phyloP scores from a whole-genome alignment of 2,888 invertebrate genomes.

The Andrena trimmerana region DNA sequence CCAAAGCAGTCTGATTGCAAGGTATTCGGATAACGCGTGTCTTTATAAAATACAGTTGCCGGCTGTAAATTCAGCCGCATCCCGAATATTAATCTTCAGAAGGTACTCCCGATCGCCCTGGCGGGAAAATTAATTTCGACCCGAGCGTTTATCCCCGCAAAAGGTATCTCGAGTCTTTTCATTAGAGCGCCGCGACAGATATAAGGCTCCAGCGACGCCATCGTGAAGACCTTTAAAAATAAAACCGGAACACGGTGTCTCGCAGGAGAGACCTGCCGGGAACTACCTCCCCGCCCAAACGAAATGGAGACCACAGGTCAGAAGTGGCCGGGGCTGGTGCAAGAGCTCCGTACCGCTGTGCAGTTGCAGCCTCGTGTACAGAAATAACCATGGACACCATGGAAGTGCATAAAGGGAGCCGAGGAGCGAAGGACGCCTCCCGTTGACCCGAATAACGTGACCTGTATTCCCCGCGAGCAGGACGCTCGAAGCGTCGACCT shows the following conservation, averaged over 20 bases:
- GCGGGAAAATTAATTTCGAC: too few relatives aligned
- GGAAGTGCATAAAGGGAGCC: slow-evolving; percentile 51
- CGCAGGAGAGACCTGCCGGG: background rate
- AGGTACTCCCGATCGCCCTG: too few relatives aligned
- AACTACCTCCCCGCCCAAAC: background rate
- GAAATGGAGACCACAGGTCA: slow-evolving; percentile 19
- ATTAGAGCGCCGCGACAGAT: slow-evolving; percentile 22
- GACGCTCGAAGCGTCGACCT: slow-evolving; percentile 43
- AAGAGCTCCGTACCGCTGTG: background rate
- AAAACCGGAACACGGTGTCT: slow-evolving; percentile 19
- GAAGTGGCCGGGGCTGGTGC: background rate
- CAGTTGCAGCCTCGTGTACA: slow-evolving; percentile 24
- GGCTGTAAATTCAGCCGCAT: too few relatives aligned
- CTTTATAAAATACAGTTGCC: too few relatives aligned
- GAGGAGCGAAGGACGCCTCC: slow-evolving; percentile 50
- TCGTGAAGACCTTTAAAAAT: slow-evolving; percentile 29
- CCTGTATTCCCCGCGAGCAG: slow-evolving; percentile 61
- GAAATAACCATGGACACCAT: slow-evolving; percentile 64
- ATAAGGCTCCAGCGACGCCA: slow-evolving; percentile 11
- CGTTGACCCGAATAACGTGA: slow-evolving; percentile 68
- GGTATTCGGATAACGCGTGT: too few relatives aligned
- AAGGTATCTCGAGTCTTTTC: slow-evolving; percentile 14
- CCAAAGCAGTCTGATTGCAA: too few relatives aligned
- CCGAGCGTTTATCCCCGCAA: background rate
- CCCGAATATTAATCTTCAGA: too few relatives aligned